Base-by-base conservation (phyloP, 92 coral and sea anemone species). In the Plumapathes pennacea region DNA sequence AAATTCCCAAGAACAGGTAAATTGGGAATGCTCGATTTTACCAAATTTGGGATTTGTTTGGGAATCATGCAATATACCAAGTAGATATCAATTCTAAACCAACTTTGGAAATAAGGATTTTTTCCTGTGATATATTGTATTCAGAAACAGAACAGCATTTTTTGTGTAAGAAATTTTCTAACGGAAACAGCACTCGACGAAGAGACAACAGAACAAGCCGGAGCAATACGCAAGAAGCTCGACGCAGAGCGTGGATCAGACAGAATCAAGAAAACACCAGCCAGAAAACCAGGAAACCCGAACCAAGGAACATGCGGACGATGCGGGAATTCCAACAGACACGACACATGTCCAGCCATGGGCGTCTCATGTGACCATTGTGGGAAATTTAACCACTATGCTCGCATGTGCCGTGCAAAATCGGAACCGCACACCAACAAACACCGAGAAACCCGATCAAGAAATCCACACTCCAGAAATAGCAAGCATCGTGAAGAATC, bases 121-220 rank as follows among this genome's bases (percentile, higher is more conserved):
- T 78, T 63, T 72, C 85, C 80, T 67, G 83, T 53, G 73, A 19
- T n/a, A n/a, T n/a, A n/a, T n/a, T n/a, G n/a, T n/a, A n/a, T n/a
- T n/a, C n/a, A n/a, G n/a, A n/a, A n/a, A n/a, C n/a, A n/a, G n/a
- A n/a, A n/a, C n/a, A n/a, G n/a, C n/a, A n/a, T n/a, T n/a, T n/a
- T n/a, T n/a, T n/a, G n/a, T n/a, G n/a, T n/a, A n/a, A n/a, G n/a
- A n/a, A n/a, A n/a, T n/a, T n/a, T n/a, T n/a, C n/a, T n/a, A n/a
- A n/a, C n/a, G n/a, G n/a, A n/a, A n/a, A n/a, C n/a, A n/a, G n/a
- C n/a, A n/a, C n/a, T n/a, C n/a, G n/a, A n/a, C n/a, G n/a, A n/a
- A n/a, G n/a, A n/a, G n/a, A n/a, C n/a, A n/a, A n/a, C n/a, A n/a
- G n/a, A n/a, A n/a, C n/a, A n/a, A n/a, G n/a, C n/a, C n/a, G n/a